Base-by-base conservation (phyloP, 2,113 vertebrate genomes). In the Accipiter virgatus region DNA sequence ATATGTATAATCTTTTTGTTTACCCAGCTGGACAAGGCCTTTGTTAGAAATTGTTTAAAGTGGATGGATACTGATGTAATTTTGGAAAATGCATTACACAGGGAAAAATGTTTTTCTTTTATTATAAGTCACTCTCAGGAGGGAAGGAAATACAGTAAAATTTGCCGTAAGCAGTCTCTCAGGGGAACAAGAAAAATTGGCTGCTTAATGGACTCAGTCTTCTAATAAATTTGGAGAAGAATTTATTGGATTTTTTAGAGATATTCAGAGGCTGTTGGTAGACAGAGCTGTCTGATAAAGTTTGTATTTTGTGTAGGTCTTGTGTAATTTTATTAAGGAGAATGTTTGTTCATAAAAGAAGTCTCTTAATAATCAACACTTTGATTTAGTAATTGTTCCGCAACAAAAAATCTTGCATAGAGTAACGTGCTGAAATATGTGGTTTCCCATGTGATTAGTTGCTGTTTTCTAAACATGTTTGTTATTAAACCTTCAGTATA, bases 31-130 rank as follows among this genome's bases (percentile, higher is more conserved):
- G 83, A 88, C 45, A 47, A 94, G 36, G 55, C 7, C 84, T 90
- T 95, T 96, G 78, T 90, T 79, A 96, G 67, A 91, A 97, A 93
- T 88, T 68, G 77, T 94, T 90, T 96, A 86, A 97, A 96, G 78
- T 95, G 52, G 91, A 93, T 82, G 78, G 47, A 61, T 63, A 83
- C 42, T 84, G 92, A 95, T 85, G 88, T 71, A 88, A 97, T 95
- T 96, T 95, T 96, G 88, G 58, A 93, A 94, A 96, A 96, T 80
- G 66, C 63, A 92, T 93, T 90, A 86, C 97, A 83, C 7, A 53
- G 73, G 32, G 65, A 52, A 95, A 96, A 94, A 95, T 84, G 25
- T 92, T 97, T 97, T 97, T 82, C 78, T 95, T 97, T 94, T 97
- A 90, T 97, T 93, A 47, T 86, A 97, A 93, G 83, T 95, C 95